These are phyloP conservation scores for Anguilla marmorata DNA, from an alignment of 2,797 vertebrate species.

Conservation along the genomic window DNA sequence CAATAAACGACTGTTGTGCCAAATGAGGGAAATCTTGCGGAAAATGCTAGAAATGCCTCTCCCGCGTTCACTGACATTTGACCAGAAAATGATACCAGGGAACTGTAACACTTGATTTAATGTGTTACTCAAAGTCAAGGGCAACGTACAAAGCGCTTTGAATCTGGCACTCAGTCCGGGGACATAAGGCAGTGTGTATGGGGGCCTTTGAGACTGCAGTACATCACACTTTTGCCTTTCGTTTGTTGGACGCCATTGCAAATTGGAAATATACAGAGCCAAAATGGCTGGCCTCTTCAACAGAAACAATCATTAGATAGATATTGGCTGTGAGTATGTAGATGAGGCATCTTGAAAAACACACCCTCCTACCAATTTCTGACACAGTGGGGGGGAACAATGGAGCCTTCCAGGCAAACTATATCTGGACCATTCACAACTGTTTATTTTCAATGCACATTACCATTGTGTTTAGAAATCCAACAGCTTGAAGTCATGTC, in stretches of 20 bases:
- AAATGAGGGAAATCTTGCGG: neutral
- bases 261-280: conserved; percentile 20
- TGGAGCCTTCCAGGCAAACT: neutral
- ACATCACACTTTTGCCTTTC: conserved; percentile 3
- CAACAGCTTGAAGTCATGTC: conserved; percentile 24
- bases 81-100: neutral
- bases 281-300: conserved; percentile 41
- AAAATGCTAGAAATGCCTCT: neutral
- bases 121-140: neutral
- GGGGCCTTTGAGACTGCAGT: neutral
- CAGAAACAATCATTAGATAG: conserved; percentile 45
- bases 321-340: neutral
- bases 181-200: neutral
- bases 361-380: conserved; percentile 5
- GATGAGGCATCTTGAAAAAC: neutral
- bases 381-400: neutral
- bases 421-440: neutral
- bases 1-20: neutral
- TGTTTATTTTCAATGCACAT: conserved; percentile 5
- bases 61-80: neutral
- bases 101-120: neutral
- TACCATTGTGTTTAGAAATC: conserved; percentile 27
- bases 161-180: neutral
- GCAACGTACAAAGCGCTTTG: neutral
- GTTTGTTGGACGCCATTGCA: neutral